Evolutionary conservation across 1,140 invertebrate genomes (phyloP), one percentile per base, ranked within the genome.

Genomic region (Augochlora pura): DNA sequence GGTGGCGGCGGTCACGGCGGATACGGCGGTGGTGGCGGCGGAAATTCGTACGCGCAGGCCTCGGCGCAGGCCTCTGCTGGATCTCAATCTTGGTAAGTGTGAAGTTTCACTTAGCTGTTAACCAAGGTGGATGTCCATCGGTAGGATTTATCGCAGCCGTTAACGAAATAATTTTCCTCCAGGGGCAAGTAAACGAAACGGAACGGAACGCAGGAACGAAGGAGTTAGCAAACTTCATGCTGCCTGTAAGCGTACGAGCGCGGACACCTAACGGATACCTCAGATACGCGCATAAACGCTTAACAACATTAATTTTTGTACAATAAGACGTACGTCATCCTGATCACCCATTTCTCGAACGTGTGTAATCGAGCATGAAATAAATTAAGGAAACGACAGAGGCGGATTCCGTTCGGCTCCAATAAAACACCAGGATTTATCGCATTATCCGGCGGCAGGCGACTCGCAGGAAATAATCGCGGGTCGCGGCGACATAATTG

Each of bases 11-110:
- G 80, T 0, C 21, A 57, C 9, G 81, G 83, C 0, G 77, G 82
- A 7, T 54, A 54, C 16, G 70, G 74, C 1, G 80, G 83, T 32
- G 71, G 77, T n/a, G n/a, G n/a, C n/a, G n/a, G n/a, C n/a, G n/a
- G n/a, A n/a, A n/a, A n/a, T 23, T 81, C 82, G 8, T 83, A 77
- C 25, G 77, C 89, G 2, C 84, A 86, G 18, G 83, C 90, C 9
- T 86, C 85, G 3, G 88, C 54, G 6, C 54, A 57, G 18, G 54
- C 90, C 2, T 74, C 84, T 21, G 81, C 75, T 42, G 63, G 6
- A 46, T 46, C 42, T 46, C 49, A 69, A 38, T 74, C 65, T n/a
- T 87, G 85, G 87, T 88, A 57, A 9, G 54, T 64, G 59, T 27
- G n/a, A 71, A 71, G 38, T 12, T 25, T 57, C 5, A 23, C 38